A percentile compares a stretch with the other conserved stretches of the same genome.
These are phyloP conservation scores for Asbolus verrucosus DNA, from an alignment of 1,140 invertebrate species.

Conservation along the genomic window DNA sequence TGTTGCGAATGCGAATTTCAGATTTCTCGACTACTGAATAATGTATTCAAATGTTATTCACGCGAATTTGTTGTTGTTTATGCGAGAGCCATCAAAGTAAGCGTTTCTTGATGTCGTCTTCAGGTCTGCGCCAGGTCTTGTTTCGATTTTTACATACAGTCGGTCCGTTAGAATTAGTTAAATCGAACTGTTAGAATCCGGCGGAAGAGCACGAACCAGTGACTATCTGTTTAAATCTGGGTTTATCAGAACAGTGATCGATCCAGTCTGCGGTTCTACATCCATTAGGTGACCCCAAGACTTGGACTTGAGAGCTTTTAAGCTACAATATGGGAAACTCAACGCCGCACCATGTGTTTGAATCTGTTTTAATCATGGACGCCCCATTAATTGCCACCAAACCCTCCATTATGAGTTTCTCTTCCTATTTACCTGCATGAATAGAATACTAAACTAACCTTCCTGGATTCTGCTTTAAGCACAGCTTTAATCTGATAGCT, in stretches of 20 bases:
- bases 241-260: constrained; percentile 31
- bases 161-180: background rate
- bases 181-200: background rate
- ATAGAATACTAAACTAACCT: constrained; percentile 38
- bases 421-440: constrained; percentile 45
- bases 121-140: background rate
- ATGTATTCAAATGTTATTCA: constrained; percentile 25
- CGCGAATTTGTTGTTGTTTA: constrained; percentile 21
- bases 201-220: background rate
- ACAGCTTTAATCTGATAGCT: constrained; percentile 30
- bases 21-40: constrained; percentile 5
- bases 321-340: constrained; percentile 40
- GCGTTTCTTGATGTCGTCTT: too few relatives aligned
- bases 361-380: constrained; percentile 50
- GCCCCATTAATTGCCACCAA: constrained; percentile 48
- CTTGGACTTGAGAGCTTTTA: constrained; percentile 43
- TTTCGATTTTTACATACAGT: too few relatives aligned
- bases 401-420: constrained; percentile 43
- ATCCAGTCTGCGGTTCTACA: constrained; percentile 45
- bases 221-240: constrained; percentile 8
- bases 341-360: constrained; percentile 40
- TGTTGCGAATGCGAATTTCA: constrained; percentile 34
- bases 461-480: constrained; percentile 10
- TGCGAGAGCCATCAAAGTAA: too few relatives aligned
- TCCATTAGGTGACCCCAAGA: constrained; percentile 47